A percentile compares a stretch with the other conserved stretches of the same genome.
Conservation (phyloP, 2,888 invertebrate genomes). For the Diaprepes abbreviatus region DNA sequence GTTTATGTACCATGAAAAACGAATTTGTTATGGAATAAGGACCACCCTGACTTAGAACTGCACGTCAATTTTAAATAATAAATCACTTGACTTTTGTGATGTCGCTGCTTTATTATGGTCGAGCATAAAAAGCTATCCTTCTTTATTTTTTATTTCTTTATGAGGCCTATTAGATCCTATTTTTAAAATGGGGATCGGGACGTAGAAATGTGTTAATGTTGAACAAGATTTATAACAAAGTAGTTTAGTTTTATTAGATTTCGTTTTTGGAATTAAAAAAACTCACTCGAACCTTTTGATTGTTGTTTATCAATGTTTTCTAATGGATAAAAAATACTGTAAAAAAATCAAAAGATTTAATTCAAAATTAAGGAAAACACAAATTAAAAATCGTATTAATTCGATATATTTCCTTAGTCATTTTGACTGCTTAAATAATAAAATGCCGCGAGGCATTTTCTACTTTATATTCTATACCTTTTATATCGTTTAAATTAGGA, state of each 20-base stretch:
- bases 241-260: not conserved
- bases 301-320: too few species aligned
- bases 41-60: not conserved
- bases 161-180: not conserved
- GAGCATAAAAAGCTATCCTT: not conserved
- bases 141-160: slow-evolving; percentile 13
- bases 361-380: too few species aligned
- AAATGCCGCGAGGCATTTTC: too few species aligned
- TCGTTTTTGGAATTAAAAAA: too few species aligned
- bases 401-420: too few species aligned
- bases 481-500: too few species aligned
- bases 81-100: slow-evolving; percentile 23
- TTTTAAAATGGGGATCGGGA: not conserved
- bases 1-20: slow-evolving; percentile 4
- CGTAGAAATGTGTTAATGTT: not conserved
- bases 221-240: not conserved
- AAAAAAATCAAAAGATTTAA: too few species aligned
- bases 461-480: too few species aligned
- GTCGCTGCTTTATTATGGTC: slow-evolving; percentile 14
- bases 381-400: too few species aligned
- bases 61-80: slow-evolving; percentile 10
- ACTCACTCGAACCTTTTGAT: too few species aligned
- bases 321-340: too few species aligned
- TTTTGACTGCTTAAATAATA: too few species aligned
- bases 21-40: not conserved